Conservation (phyloP, 2,888 invertebrate species). For the Apoda limacodes region DNA sequence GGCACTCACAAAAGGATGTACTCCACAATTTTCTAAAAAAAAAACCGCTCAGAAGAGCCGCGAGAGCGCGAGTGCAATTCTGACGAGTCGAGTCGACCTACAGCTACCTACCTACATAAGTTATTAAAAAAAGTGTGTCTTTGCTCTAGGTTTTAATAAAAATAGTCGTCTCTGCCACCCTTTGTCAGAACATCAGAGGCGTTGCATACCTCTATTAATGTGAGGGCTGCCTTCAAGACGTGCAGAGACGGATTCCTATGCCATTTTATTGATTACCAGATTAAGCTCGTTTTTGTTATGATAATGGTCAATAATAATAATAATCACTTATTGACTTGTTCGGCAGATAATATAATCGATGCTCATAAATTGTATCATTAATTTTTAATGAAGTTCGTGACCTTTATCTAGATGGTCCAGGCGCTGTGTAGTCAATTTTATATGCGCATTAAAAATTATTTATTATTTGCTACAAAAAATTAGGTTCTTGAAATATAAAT, state of each 20-base stretch:
- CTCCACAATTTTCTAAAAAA: slow-evolving; percentile 55
- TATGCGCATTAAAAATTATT: no score
- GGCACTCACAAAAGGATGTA: slow-evolving; percentile 48
- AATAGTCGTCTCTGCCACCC: slow-evolving; percentile 63
- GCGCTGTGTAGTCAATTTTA: no score
- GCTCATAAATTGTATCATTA: no score
- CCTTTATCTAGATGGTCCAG: no score
- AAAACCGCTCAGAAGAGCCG: slow-evolving; percentile 30
- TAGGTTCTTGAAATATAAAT: no score
- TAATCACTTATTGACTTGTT: no score
- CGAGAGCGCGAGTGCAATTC: slow-evolving; percentile 39
- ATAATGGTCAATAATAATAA: no score
- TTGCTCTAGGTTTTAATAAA: slow-evolving; percentile 66
- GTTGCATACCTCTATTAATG: slow-evolving; percentile 55
- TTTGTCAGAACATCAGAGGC: slow-evolving; percentile 64
- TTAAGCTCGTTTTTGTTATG: no score
- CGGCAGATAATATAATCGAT: no score
- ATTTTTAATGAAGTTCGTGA: no score
- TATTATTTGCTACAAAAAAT: no score
- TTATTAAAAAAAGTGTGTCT: slow-evolving; percentile 68
- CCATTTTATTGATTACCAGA: slow-evolving; percentile 27
- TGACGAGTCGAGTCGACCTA: slow-evolving; percentile 38
- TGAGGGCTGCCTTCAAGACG: slow-evolving; percentile 54
- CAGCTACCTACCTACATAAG: slow-evolving; percentile 53
- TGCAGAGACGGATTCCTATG: slow-evolving; percentile 38